Percentiles rank a stretch among this genome's conserved stretches.
Evolutionary conservation across 1,140 invertebrate genomes (phyloP).

Genomic region (Drosophila athabasca): DNA sequence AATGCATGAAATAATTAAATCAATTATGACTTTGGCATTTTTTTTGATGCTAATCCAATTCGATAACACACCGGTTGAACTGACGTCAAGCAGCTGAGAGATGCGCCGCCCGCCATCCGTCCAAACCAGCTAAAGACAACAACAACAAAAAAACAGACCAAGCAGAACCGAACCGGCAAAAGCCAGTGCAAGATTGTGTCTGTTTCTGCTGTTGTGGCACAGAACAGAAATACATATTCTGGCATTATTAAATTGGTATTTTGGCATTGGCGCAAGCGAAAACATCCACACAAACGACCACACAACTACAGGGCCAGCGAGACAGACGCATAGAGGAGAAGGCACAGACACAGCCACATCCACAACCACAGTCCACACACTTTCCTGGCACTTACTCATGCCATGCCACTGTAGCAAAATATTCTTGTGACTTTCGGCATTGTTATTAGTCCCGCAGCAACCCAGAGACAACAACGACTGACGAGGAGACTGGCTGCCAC

Average conservation of each 20-base stretch:
- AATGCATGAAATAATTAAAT: slow-evolving; percentile 23
- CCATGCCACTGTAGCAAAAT: slow-evolving; percentile 33
- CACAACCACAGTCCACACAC: not conserved
- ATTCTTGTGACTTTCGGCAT: slow-evolving; percentile 35
- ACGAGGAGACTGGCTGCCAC: slow-evolving; percentile 29
- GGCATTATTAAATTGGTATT: slow-evolving; percentile 40
- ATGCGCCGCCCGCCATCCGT: not conserved
- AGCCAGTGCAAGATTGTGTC: slow-evolving; percentile 20
- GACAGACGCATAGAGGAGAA: not conserved
- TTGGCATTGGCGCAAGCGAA: slow-evolving; percentile 32
- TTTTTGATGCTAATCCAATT: slow-evolving; percentile 22
- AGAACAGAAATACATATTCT: slow-evolving; percentile 20
- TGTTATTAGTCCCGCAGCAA: slow-evolving; percentile 62
- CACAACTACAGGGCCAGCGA: not conserved
- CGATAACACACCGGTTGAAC: slow-evolving; percentile 29
- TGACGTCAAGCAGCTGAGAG: slow-evolving; percentile 12
- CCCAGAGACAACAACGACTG: slow-evolving; percentile 25
- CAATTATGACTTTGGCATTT: slow-evolving; percentile 24
- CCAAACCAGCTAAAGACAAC: not conserved
- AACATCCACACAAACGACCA: slow-evolving; percentile 34
- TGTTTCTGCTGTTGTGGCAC: too few species aligned
- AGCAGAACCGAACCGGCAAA: slow-evolving; percentile 50
- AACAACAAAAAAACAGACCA: slow-evolving; percentile 2
- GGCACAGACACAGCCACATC: not conserved
- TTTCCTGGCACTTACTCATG: slow-evolving; percentile 15